Base-by-base conservation (phyloP, 2,113 vertebrate species). In the Dolichotis patagonum region DNA sequence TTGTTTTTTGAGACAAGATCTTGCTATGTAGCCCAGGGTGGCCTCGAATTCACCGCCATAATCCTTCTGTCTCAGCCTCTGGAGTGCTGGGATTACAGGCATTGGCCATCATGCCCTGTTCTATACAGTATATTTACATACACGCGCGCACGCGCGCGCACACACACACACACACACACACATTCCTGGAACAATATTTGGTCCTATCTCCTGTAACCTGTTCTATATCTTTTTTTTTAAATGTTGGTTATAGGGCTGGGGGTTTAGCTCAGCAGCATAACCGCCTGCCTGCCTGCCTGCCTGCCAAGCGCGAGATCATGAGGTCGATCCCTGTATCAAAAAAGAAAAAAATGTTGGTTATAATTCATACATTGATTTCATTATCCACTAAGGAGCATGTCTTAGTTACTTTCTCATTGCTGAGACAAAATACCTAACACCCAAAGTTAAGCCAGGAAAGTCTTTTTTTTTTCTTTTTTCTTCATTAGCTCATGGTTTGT, bases 321-420 rank as follows among this genome's bases (percentile, higher is more conserved):
- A n/a, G n/a, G n/a, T n/a, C n/a, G n/a, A n/a, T n/a, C n/a, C n/a
- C n/a, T n/a, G n/a, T n/a, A n/a, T n/a, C n/a, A n/a, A n/a, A n/a
- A n/a, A n/a, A n/a, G n/a, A 46, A 73, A 83, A 46, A 90, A 35
- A 78, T n/a, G 30, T n/a, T 54, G 4, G 4, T 91, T 46, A 81
- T 5, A 95, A 77, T 94, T 93, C 46, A 52, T 92, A 80, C 81
- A 41, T 49, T 77, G 52, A 94, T 82, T 93, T 95, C n/a, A 93
- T 90, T 90, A 83, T 9, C 14, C 56, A 93, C 49, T 54, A 91
- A 81, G 35, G 26, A 69, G 67, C 67, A n/a, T 69, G 35, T 69
- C 35, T 38, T 69, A 69, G 67, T 8, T n/a, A n/a, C 67, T 69
- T 38, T 69, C 67, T 69, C 35, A 69, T 69, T 38, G 35, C 35